phyloP scores from a whole-genome alignment of 2,113 vertebrate genomes.

The Taxidea taxus region DNA sequence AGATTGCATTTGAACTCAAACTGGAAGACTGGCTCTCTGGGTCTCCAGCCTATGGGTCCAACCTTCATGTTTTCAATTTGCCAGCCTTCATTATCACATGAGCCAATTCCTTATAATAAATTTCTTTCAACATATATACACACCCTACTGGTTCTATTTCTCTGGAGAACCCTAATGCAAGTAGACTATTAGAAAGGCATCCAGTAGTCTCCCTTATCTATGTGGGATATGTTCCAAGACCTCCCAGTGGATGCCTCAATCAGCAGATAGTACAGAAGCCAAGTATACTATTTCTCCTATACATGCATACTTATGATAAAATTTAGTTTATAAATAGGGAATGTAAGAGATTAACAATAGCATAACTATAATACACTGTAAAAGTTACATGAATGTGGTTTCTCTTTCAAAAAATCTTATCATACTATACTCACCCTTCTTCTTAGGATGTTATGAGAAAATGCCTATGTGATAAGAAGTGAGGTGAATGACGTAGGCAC shows the following conservation, averaged over 20 bases:
- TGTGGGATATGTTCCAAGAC: background rate
- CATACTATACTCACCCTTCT: background rate
- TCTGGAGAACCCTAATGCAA: background rate
- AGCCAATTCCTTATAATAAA: background rate
- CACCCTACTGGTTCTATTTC: background rate
- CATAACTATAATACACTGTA: background rate
- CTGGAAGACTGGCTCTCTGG: background rate
- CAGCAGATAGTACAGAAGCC: background rate
- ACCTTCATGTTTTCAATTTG: background rate
- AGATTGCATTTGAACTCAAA: background rate
- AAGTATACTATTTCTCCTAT: background rate
- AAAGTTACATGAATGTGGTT: background rate
- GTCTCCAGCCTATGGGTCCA: background rate
- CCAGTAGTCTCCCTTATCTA: background rate
- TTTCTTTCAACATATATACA: background rate
- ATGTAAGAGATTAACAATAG: background rate
- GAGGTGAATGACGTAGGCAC: background rate
- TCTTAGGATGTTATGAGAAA: background rate
- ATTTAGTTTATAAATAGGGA: background rate
- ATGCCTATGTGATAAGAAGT: background rate
- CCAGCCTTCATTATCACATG: background rate
- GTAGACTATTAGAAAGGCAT: background rate
- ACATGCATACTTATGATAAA: background rate
- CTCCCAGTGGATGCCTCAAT: background rate
- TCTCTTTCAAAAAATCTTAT: background rate